Conservation (phyloP, 2,113 vertebrate species). For the Cranoglanis bouderius region DNA sequence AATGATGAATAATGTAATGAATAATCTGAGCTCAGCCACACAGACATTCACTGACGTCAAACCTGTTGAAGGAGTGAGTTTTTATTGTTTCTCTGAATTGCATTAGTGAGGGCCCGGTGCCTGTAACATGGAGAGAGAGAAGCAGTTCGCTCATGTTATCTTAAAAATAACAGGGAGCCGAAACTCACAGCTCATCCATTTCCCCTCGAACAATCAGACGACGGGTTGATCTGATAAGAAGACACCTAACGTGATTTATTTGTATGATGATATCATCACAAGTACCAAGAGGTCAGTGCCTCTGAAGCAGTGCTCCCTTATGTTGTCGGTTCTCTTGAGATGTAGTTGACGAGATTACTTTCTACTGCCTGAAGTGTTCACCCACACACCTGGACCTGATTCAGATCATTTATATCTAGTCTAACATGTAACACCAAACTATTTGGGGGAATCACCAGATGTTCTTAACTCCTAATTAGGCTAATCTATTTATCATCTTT, state of each 20-base stretch:
- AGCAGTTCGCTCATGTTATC: not conserved
- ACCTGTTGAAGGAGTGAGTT: not conserved
- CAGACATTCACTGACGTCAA: constrained; percentile 10
- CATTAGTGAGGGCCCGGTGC: not conserved
- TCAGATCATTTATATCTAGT: not conserved
- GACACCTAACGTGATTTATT: constrained; percentile 19
- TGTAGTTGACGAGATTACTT: not conserved
- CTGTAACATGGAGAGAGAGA: not conserved
- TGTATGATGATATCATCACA: constrained; percentile 8
- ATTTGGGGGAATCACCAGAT: not conserved
- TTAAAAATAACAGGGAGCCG: constrained; percentile 10
- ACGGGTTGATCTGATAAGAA: constrained; percentile 19
- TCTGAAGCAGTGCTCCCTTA: constrained; percentile 18
- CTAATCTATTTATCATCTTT: not conserved
- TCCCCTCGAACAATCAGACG: not conserved
- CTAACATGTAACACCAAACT: not conserved
- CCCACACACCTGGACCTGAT: no score
- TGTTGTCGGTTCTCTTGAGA: not conserved
- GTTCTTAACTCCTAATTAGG: constrained; percentile 1
- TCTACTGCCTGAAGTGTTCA: not conserved
- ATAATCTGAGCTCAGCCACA: not conserved
- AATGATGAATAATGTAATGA: not conserved
- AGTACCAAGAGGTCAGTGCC: constrained; percentile 2
- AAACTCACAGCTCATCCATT: constrained; percentile 40
- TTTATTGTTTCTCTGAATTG: not conserved